Evolutionary conservation across 2,797 vertebrate species (phyloP), one percentile per base, ranked within the genome.

Genomic region (Megaceryle alcyon): DNA sequence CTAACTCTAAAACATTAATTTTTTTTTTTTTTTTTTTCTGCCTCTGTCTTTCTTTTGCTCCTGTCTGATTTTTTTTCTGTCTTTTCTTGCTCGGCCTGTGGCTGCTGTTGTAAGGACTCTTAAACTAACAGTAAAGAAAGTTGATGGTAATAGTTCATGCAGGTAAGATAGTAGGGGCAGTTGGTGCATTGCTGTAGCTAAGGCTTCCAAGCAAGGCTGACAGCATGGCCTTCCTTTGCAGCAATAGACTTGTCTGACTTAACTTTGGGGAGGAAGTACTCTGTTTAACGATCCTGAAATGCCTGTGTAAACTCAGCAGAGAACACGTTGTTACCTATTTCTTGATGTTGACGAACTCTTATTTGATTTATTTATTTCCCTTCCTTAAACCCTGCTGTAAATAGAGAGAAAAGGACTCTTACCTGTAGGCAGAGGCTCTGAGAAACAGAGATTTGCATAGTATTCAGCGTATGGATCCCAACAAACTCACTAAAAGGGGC

Each of bases 101-200:
- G 97, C 97, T 97, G 69, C 98, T 97, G 95, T 95, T 96, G 37
- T 96, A 97, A 99, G 99, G 98, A 99, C 98, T 98, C 98, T 99
- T 98, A 99, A 98, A 98, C 98, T 99, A 98, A 98, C 98, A 97
- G 98, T 99, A 98, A 98, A 99, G 98, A 98, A 98, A 98, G 98
- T 99, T 98, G 98, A 99, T 98, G 98, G 98, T 97, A 99, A 98
- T 97, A 98, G 98, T 97, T 98, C 98, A 86, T 98, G 98, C 98
- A 99, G 99, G 98, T 99, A 99, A 99, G 97, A 97, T 97, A 95
- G 97, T 92, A 96, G 97, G 96, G 96, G 53, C 96, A 97, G 88
- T 91, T 87, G 91, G 94, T 97, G 97, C 94, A 96, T 97, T 97
- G 96, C 98, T 92, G 96, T 97, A 98, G 92, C 91, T 94, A 56